Conservation (phyloP, 1,140 invertebrate genomes). For the Thaumatotibia leucotreta region DNA sequence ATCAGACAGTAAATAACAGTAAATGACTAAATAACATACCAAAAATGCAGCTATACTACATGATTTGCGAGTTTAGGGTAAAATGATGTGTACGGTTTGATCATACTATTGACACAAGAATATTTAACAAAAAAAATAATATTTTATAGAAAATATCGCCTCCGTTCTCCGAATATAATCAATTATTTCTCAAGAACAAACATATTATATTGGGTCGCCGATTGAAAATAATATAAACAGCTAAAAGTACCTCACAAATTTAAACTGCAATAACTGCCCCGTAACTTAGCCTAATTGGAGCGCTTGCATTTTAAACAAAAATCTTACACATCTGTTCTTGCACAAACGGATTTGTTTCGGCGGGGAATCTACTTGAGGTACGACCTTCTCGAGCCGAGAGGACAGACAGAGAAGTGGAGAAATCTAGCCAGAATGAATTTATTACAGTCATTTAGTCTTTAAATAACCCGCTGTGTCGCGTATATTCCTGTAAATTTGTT, state of each 20-base stretch:
- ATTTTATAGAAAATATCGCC: no score
- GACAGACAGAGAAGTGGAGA: background rate
- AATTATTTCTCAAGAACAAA: background rate
- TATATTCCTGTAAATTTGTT: constrained; percentile 4
- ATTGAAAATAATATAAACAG: background rate
- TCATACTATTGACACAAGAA: no score
- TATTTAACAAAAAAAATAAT: no score
- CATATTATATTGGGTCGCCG: background rate
- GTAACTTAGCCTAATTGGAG: constrained; percentile 9
- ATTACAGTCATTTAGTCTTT: constrained; percentile 3
- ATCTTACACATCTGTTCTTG: background rate
- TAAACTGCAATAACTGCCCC: background rate
- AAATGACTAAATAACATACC: no score
- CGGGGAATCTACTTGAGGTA: background rate
- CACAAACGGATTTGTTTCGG: background rate
- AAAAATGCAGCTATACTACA: no score
- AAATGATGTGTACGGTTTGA: no score
- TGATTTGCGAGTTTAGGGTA: no score
- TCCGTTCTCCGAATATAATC: no score
- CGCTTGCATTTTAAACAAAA: background rate
- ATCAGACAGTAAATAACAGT: no score
- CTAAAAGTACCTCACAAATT: background rate
- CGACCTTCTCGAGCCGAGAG: background rate
- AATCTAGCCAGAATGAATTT: constrained; percentile 11
- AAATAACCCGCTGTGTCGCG: constrained; percentile 1